Evolutionary conservation across 2,797 vertebrate species (phyloP).

Genomic region (Phaenicophaeus curvirostris): DNA sequence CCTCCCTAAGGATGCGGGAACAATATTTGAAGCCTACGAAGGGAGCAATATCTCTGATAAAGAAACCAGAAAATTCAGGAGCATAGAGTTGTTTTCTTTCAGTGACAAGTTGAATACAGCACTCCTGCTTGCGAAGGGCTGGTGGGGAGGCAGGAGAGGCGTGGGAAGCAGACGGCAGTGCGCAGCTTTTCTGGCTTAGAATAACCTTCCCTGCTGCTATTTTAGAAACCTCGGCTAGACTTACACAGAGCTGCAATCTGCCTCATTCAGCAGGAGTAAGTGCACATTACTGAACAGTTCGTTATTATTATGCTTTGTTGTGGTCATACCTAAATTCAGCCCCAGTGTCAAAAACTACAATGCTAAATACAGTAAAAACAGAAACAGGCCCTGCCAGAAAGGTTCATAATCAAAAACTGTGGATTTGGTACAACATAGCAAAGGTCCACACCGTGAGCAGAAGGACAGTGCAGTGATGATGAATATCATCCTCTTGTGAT

Average conservation of each 20-base stretch:
- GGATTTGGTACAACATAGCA: neutral
- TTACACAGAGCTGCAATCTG: neutral
- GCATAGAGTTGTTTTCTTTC: neutral
- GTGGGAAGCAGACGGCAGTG: neutral
- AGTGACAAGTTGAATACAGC: neutral
- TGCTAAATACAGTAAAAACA: neutral
- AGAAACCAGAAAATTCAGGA: neutral
- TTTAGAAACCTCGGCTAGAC: neutral
- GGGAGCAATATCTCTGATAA: neutral
- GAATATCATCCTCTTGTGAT: neutral
- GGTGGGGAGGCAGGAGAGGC: neutral
- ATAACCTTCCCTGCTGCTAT: neutral
- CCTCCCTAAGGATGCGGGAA: neutral
- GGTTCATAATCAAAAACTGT: neutral
- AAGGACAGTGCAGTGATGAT: neutral
- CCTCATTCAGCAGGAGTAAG: neutral
- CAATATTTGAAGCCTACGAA: neutral
- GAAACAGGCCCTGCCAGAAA: neutral
- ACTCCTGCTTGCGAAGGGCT: neutral
- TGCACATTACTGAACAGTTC: neutral
- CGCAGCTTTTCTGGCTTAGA: neutral
- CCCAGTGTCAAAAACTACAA: rapidly evolving
- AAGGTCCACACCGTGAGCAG: neutral
- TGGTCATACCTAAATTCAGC: neutral
- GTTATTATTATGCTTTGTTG: neutral